Evolutionary conservation across 2,797 vertebrate genomes (phyloP), one percentile per base, ranked within the genome.

Genomic region (Falco concolor): DNA sequence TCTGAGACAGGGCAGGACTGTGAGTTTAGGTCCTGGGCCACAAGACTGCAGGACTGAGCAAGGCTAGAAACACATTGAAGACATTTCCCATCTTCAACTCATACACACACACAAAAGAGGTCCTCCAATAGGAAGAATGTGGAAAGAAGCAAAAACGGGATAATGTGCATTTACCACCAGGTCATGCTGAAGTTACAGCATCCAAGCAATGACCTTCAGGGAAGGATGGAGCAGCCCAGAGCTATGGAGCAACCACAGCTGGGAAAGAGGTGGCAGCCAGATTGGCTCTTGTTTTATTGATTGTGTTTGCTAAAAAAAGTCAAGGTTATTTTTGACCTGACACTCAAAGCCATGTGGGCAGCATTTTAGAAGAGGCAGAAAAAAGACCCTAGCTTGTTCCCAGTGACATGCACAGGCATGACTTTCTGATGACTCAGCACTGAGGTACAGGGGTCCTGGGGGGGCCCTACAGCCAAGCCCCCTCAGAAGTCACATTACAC

Each of bases 271-370:
- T 1, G 0, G 78, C 20, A 0, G 90, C 86, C 96, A 96, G 96
- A 92, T 93, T 92, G 91, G 79, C 89, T 96, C 87, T 92, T 95
- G 64, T 89, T 91, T 94, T 91, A 96, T 92, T 96, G 95, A 93
- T 94, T 69, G 65, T 81, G 79, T 69, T 91, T 81, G 87, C 92
- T 93, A 94, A 95, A 94, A 94, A 91, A 91, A 92, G 84, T 78
- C 87, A 84, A 86, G 74, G 79, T 93, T 96, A 94, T 96, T 96
- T 97, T 95, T 93, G 87, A 93, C 89, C 56, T 85, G 73, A 94
- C 77, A 74, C 87, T 94, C 73, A 77, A 91, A 94, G 50, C 89
- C 92, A 80, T 64, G 77, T 57, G 78, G 75, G 65, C 78, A 96
- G 57, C 78, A 36, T 42, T 87, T 49, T 82, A 85, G 91, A 78